These are phyloP conservation scores for Cephus sareptanus DNA, from an alignment of 2,888 invertebrate genomes.

Conservation along the genomic window DNA sequence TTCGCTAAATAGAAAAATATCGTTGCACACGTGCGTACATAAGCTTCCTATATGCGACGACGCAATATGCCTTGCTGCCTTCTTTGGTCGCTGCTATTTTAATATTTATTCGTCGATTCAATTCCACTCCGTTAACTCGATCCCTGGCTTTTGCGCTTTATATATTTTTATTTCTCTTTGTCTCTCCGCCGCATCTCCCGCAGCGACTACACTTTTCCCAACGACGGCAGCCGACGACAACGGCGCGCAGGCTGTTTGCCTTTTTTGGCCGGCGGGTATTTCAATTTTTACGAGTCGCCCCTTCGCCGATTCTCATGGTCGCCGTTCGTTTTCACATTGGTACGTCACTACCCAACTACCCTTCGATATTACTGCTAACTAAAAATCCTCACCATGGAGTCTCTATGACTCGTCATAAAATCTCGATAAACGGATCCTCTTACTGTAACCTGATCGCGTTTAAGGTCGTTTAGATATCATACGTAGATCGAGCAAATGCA, in stretches of 20 bases:
- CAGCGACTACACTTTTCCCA: not conserved
- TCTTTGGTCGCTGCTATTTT: conserved; percentile 26
- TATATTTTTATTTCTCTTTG: conserved; percentile 12
- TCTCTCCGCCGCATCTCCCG: conserved; percentile 7
- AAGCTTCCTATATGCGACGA: conserved; percentile 26
- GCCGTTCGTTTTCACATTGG: conserved; percentile 5
- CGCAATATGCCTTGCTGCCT: conserved; percentile 26
- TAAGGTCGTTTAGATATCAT: conserved; percentile 7
- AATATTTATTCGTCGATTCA: conserved; percentile 31
- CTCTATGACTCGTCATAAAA: not conserved
- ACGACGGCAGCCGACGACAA: conserved; percentile 4
- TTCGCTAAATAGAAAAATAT: not conserved
- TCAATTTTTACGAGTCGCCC: conserved; percentile 15
- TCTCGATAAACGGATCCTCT: not conserved
- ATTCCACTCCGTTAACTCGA: conserved; percentile 16
- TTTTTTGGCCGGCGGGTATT: conserved; percentile 25
- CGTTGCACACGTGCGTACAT: conserved; percentile 25
- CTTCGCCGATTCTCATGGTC: conserved; percentile 19
- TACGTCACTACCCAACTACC: conserved; percentile 6
- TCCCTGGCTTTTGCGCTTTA: not conserved
- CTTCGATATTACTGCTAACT: not conserved
- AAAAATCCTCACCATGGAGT: not conserved
- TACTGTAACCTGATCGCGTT: not conserved
- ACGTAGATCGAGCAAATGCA: not conserved
- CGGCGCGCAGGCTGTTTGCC: conserved; percentile 13